Evolutionary conservation across 1,140 invertebrate genomes (phyloP).

Genomic region (Monomorium pharaonis): DNA sequence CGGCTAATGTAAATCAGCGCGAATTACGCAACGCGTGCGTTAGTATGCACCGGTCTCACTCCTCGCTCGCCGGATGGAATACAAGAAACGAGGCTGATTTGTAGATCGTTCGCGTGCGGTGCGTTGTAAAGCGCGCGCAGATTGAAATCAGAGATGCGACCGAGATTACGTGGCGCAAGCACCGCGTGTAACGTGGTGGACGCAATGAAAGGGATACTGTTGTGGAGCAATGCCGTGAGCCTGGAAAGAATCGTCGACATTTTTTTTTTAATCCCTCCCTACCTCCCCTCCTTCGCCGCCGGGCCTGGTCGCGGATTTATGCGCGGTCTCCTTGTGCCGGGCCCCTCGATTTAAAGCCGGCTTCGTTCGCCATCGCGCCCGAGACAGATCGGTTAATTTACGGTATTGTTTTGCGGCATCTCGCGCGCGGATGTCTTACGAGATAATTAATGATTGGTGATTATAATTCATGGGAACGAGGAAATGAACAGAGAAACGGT

Average conservation of each 20-base stretch:
- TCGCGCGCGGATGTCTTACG: constrained; percentile 8
- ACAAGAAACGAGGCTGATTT: constrained; percentile 70
- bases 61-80: constrained; percentile 16
- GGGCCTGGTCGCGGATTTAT: constrained; percentile 50
- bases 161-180: constrained; percentile 71
- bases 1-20: constrained; percentile 35
- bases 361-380: constrained; percentile 37
- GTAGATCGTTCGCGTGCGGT: constrained; percentile 71
- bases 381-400: constrained; percentile 64
- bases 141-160: constrained; percentile 76
- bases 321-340: background rate
- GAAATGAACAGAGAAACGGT: constrained; percentile 24
- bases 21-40: constrained; percentile 59
- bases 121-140: constrained; percentile 68
- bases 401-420: constrained; percentile 21
- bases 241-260: constrained; percentile 39
- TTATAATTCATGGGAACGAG: constrained; percentile 45
- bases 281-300: too few species aligned
- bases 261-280: background rate
- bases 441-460: constrained; percentile 47
- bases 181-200: constrained; percentile 64
- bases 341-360: constrained; percentile 49
- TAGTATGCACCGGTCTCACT: constrained; percentile 28
- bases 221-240: constrained; percentile 54
- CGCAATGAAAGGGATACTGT: constrained; percentile 72